Evolutionary conservation across 2,888 invertebrate species (phyloP), one percentile per base, ranked within the genome.

Genomic region (Euphydryas editha): DNA sequence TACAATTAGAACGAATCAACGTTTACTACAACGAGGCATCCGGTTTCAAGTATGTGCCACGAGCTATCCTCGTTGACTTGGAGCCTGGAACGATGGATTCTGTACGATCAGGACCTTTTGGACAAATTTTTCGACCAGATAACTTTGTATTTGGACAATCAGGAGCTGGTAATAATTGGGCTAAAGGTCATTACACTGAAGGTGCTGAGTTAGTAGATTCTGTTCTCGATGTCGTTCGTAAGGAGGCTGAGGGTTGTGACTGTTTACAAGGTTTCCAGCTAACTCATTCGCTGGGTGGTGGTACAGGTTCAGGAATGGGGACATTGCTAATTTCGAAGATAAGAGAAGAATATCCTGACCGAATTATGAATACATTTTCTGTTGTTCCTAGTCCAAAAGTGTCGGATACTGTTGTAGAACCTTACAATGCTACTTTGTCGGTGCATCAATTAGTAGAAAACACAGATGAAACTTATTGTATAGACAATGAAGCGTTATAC

Each of bases 401-500:
- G 13, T 96, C 96, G 0, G 96, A 96, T 82, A 96, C 95, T 0
- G 96, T 96, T 0, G 90, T 90, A 0, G 90, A 90, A 60, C 90
- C 90, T 0, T 96, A 96, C 88, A 96, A 96, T 76, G 95, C 96
- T 7, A 96, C 95, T 2, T 86, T 96, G 37, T 95, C 89, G 0
- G 70, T 87, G 0, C 85, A 95, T 72, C 95, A 95, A 75, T 83
- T 96, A 39, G 95, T 96, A 56, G 96, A 96, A 76, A 95, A 95
- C 78, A 95, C 87, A 76, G 76, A 95, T 87, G 82, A 87, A 62
- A 76, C 95, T 0, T 95, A 93, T 78, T 96, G 95, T 75, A 95
- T 96, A 67, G 96, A 96, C 82, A 96, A 96, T 78, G 96, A 96
- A 83, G 96, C 96, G 18, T 86, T 96, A 42, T 96, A 96, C 81